phyloP scores from a whole-genome alignment of 2,888 invertebrate genomes.

The Cantharis rufa region DNA sequence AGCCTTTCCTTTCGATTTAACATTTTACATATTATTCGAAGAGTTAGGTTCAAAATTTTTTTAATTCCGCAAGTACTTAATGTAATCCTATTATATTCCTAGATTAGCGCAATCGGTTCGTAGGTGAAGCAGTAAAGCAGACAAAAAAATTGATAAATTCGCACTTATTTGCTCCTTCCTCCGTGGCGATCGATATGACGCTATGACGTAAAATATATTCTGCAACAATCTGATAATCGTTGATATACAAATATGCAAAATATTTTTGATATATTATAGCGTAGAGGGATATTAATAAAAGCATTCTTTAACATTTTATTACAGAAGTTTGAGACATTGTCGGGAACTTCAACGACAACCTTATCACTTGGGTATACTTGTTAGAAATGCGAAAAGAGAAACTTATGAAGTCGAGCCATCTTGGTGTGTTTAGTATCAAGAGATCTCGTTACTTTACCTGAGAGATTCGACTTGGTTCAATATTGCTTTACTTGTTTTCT shows the following conservation, averaged over 20 bases:
- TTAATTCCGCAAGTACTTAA: neutral
- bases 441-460: conserved; percentile 30
- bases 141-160: neutral
- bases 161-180: no score
- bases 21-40: neutral
- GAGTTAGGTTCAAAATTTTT: neutral
- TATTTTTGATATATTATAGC: neutral
- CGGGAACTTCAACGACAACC: conserved; percentile 9
- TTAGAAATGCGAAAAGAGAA: conserved; percentile 20
- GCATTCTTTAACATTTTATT: conserved; percentile 3
- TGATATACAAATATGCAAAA: neutral
- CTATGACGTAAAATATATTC: neutral
- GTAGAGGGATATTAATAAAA: conserved; percentile 1
- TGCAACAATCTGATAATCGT: neutral
- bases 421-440: conserved; percentile 23
- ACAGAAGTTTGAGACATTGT: neutral
- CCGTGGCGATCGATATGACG: no score
- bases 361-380: conserved; percentile 24
- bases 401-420: conserved; percentile 25
- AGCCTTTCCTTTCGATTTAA: neutral
- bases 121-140: neutral
- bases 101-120: neutral
- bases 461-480: conserved; percentile 27
- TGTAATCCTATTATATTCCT: neutral
- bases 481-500: conserved; percentile 28